These are phyloP conservation scores for Tinamus guttatus DNA, from an alignment of 2,113 vertebrate genomes.

Conservation along the genomic window DNA sequence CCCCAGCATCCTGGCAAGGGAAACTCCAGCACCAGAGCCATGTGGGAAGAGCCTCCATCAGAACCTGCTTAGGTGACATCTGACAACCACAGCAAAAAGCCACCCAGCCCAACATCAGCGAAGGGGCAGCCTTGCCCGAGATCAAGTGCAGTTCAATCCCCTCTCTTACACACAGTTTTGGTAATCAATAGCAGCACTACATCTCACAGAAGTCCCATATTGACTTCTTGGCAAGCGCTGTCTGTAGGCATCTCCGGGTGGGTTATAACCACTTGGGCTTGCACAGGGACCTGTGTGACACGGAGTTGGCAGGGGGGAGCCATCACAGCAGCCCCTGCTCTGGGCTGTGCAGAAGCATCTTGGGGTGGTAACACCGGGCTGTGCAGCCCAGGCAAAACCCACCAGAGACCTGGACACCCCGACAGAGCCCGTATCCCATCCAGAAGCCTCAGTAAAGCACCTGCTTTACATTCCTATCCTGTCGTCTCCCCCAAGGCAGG, in stretches of 20 bases:
- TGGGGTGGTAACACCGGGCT: neutral
- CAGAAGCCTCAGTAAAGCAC: neutral
- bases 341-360: neutral
- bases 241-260: neutral
- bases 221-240: neutral
- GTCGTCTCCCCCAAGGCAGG: neutral
- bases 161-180: neutral
- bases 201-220: neutral
- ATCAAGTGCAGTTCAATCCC: neutral
- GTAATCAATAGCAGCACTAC: neutral
- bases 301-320: neutral
- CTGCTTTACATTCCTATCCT: neutral
- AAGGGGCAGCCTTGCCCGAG: neutral
- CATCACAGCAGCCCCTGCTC: neutral
- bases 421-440: neutral
- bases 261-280: fast-evolving
- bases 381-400: neutral
- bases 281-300: fast-evolving
- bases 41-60: fast-evolving
- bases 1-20: neutral
- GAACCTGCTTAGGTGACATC: neutral
- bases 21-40: neutral
- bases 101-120: neutral
- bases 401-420: neutral
- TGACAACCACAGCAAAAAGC: neutral